Conservation (phyloP, 2,113 vertebrate genomes). For the Zingel zingel region DNA sequence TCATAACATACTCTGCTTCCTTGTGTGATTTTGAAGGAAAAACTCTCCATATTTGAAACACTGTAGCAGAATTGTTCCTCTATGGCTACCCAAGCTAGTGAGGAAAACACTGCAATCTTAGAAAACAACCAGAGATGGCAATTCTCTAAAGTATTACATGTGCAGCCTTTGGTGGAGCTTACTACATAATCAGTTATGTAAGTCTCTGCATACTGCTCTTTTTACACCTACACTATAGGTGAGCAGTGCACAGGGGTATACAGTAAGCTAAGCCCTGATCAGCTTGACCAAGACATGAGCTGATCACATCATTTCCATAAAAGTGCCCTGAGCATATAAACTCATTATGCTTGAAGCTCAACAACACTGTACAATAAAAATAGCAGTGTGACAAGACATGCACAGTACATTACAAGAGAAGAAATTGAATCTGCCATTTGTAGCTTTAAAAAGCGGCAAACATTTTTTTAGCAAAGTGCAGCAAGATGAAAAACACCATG, state of each 20-base stretch:
- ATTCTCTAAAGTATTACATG: constrained; percentile 43
- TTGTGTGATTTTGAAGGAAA: not conserved
- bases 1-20: constrained; percentile 24
- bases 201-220: constrained; percentile 37
- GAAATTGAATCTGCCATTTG: not conserved
- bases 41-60: not conserved
- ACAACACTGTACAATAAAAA: not conserved
- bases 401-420: not conserved
- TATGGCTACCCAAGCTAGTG: not conserved
- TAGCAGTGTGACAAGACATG: not conserved
- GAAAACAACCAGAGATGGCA: constrained; percentile 23
- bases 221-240: constrained; percentile 36
- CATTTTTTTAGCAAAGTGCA: constrained; percentile 3
- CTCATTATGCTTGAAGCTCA: constrained; percentile 15
- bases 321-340: not conserved
- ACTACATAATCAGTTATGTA: constrained; percentile 35
- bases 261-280: constrained; percentile 12
- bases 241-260: not conserved
- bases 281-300: constrained; percentile 22
- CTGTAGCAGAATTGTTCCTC: not conserved
- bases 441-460: not conserved
- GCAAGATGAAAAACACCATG: not conserved
- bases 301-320: constrained; percentile 7
- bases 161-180: constrained; percentile 34
- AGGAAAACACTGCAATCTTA: constrained; percentile 31